Evolutionary conservation across 2,797 vertebrate species (phyloP), one percentile per base, ranked within the genome.

Genomic region (Meriones psammophilus): DNA sequence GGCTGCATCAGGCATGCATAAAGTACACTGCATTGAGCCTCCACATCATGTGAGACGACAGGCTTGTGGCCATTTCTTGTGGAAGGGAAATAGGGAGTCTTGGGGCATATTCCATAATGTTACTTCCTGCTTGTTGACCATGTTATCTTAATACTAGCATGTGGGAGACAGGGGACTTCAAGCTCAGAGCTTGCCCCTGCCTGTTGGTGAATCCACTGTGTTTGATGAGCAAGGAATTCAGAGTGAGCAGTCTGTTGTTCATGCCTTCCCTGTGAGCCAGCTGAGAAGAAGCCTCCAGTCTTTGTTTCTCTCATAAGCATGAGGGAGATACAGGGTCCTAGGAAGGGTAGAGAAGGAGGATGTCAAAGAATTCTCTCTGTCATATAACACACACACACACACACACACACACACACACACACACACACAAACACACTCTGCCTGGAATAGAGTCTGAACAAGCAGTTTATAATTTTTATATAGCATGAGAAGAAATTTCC

Each of bases 181-280:
- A 56, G 60, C 2, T 86, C 78, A 60, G 12, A 64, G 18, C 1
- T 26, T 1, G 9, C 28, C 12, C 14, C 30, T 85, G 62, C 58
- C 18, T 73, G 33, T 68, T 66, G 12, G 15, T 46, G n/a, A 66
- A n/a, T 36, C 28, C n/a, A 24, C 28, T 13, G 0, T 18, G 71
- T 81, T 64, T 22, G 50, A 30, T 24, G 33, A 62, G 28, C 26
- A 24, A 30, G 20, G 89, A 79, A 22, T 76, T 12, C 24, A 56
- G 15, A 36, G 24, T 28, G 28, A 66, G 14, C 5, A 28, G 24
- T 10, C 0, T 28, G 28, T n/a, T 15, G 8, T 68, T 20, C 42
- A 0, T 20, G 4, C 2, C 10, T 30, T 36, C 12, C 9, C n/a
- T 33, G 17, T 1, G 8, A 78, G n/a, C 79, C 9, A 5, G n/a